Evolutionary conservation across 2,797 vertebrate species (phyloP).

Genomic region (Spatula versicolor): DNA sequence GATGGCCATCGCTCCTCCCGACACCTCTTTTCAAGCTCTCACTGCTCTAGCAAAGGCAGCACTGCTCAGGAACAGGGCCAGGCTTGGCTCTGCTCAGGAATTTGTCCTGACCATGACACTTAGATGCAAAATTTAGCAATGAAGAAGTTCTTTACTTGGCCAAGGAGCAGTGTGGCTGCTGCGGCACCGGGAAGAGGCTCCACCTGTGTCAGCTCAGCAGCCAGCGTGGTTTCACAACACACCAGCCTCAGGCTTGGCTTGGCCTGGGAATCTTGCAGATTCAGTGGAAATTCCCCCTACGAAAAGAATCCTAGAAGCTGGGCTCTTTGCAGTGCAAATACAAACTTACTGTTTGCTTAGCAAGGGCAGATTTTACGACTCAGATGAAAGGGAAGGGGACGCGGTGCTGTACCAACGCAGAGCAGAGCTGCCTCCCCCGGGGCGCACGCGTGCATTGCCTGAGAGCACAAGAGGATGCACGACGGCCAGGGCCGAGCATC

Average conservation of each 20-base stretch:
- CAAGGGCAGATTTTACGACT: neutral
- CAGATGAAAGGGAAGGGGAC: neutral
- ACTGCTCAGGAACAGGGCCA: neutral
- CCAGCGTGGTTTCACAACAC: neutral
- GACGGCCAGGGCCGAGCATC: neutral
- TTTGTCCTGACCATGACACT: fast-evolving
- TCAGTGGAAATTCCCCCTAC: neutral
- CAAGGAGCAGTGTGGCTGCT: neutral
- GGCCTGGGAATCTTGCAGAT: neutral
- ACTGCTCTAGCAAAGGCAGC: neutral
- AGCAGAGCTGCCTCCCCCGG: neutral
- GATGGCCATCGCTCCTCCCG: neutral
- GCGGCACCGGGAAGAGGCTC: fast-evolving
- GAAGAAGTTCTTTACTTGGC: neutral
- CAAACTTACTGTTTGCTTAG: neutral
- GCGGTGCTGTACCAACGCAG: fast-evolving
- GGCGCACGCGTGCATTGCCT: neutral
- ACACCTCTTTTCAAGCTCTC: neutral
- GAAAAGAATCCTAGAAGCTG: neutral
- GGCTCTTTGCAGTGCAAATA: neutral
- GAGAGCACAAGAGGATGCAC: neutral
- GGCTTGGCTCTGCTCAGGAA: neutral
- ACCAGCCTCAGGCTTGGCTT: neutral
- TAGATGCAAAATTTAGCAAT: neutral
- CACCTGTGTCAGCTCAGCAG: neutral